Conservation (phyloP, 2,797 vertebrate genomes). For the Microctenopoma stevenorrisi region DNA sequence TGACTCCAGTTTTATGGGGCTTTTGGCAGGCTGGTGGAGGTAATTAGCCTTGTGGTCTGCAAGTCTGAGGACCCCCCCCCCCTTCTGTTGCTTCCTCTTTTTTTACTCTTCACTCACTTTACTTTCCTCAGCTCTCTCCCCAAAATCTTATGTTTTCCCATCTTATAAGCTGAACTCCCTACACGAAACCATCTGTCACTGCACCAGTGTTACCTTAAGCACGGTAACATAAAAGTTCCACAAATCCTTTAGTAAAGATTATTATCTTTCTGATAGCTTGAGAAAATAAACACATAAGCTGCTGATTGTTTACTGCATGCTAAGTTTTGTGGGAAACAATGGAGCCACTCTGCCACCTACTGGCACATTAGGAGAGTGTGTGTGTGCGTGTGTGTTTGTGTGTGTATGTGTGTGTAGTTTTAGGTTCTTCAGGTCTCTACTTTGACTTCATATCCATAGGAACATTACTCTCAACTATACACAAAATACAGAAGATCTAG, state of each 20-base stretch:
- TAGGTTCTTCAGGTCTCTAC: background rate
- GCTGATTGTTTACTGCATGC: constrained; percentile 8
- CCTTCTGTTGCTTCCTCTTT: constrained; percentile 52
- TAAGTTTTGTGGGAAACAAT: constrained; percentile 14
- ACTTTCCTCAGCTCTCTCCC: constrained; percentile 52
- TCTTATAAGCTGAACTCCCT: constrained; percentile 14
- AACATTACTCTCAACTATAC: background rate
- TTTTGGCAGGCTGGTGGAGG: constrained; percentile 83
- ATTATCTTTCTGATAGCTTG: constrained; percentile 7
- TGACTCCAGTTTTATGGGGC: constrained; percentile 83
- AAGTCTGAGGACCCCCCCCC: constrained; percentile 67
- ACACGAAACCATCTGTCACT: background rate
- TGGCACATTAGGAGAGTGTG: constrained; percentile 39
- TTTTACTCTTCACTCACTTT: constrained; percentile 56
- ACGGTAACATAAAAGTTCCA: background rate
- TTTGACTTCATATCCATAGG: background rate
- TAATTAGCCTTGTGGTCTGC: constrained; percentile 85
- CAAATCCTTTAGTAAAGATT: background rate
- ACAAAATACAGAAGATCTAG: no score
- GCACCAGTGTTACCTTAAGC: background rate
- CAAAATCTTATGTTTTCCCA: constrained; percentile 30
- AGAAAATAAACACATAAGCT: background rate
- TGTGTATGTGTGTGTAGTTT: no score
- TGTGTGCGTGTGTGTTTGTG: background rate
- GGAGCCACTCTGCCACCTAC: constrained; percentile 71